A percentile compares a stretch with the other conserved stretches of the same genome.
Conservation (phyloP, 2,888 invertebrate genomes). For the Cantharis rufa region DNA sequence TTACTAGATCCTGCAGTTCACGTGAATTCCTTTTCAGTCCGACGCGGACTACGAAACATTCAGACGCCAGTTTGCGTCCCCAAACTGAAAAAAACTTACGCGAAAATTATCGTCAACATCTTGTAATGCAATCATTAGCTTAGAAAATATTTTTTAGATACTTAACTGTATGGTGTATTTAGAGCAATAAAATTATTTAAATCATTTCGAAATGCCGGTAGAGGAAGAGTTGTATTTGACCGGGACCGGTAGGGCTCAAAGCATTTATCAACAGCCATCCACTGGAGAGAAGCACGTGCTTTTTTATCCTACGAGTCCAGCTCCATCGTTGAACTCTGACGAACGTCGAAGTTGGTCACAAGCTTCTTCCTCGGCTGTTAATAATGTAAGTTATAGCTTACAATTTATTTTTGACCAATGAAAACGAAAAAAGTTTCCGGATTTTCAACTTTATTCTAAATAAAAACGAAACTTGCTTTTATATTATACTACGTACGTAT, state of each 20-base stretch:
- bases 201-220: constrained; percentile 44
- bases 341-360: constrained; percentile 52
- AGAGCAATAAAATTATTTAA: constrained; percentile 14
- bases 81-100: constrained; percentile 4
- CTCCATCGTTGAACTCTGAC: constrained; percentile 50
- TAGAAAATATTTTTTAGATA: neutral
- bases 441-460: neutral
- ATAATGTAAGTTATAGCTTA: constrained; percentile 41
- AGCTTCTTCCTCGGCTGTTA: constrained; percentile 44
- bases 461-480: neutral
- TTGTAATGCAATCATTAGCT: constrained; percentile 1
- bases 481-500: neutral
- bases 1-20: constrained; percentile 30
- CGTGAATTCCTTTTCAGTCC: constrained; percentile 46
- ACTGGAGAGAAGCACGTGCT: constrained; percentile 57
- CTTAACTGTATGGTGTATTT: constrained; percentile 9
- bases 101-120: neutral
- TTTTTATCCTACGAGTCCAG: constrained; percentile 55
- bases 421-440: constrained; percentile 14
- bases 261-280: constrained; percentile 54
- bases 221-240: constrained; percentile 52
- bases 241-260: constrained; percentile 52
- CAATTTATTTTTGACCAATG: neutral
- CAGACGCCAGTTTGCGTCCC: constrained; percentile 17
- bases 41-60: constrained; percentile 42